These are phyloP conservation scores for Herminia tarsipennalis DNA, from an alignment of 2,888 invertebrate genomes.

Conservation along the genomic window DNA sequence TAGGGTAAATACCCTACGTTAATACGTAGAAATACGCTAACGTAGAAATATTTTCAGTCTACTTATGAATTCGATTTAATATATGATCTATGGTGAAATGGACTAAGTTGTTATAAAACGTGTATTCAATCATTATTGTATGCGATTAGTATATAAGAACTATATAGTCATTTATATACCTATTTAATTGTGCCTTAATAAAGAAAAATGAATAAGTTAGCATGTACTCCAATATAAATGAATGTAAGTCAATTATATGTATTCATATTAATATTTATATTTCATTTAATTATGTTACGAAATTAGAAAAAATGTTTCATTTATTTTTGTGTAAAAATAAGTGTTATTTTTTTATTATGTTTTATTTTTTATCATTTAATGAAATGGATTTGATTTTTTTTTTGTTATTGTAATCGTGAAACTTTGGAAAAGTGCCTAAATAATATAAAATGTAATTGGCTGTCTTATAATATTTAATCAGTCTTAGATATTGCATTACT, in stretches of 20 bases:
- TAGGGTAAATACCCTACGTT: no score
- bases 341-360: neutral
- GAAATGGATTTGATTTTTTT: no score
- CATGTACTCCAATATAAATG: conserved; percentile 21
- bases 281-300: neutral
- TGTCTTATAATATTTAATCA: no score
- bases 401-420: no score
- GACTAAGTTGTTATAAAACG: conserved; percentile 15
- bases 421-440: no score
- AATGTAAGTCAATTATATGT: conserved; percentile 19
- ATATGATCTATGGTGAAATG: no score
- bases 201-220: conserved; percentile 34
- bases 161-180: conserved; percentile 54
- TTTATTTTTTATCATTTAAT: neutral
- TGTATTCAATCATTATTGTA: conserved; percentile 20
- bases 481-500: no score
- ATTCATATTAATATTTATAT: conserved; percentile 7
- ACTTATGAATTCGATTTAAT: no score
- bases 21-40: no score
- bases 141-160: conserved; percentile 29
- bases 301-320: neutral
- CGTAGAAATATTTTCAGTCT: no score
- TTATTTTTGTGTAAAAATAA: neutral
- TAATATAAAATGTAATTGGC: no score
- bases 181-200: conserved; percentile 60